Evolutionary conservation across 2,113 vertebrate species (phyloP), one percentile per base, ranked within the genome.

Genomic region (Arenaria interpres): DNA sequence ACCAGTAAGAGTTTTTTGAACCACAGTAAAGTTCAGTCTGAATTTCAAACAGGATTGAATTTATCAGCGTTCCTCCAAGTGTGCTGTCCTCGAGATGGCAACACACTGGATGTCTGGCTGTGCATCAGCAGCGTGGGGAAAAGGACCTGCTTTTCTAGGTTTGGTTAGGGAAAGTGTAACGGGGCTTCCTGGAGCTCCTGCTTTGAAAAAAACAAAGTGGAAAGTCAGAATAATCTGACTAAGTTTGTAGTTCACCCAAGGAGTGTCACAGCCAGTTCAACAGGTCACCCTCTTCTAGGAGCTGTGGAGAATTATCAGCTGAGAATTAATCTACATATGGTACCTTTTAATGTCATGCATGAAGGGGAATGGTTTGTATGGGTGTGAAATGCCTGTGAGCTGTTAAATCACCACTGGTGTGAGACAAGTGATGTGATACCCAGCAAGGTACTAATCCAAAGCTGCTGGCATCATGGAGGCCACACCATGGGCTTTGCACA

Each of bases 161-260:
- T 25, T 83, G 48, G 48, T 72, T 59, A 77, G 39, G 25, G 30
- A 63, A 92, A 86, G 64, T 64, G 30, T 60, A 53, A 39, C 6
- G 4, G 23, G 50, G 41, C n/a, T 84, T 82, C 66, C 76, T 67
- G 46, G 27, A 94, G 45, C 23, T 45, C 43, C 77, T 80, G 45
- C 54, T 85, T 95, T 25, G 59, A 85, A 76, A 85, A 62, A 72
- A 83, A 83, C 16, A 80, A 74, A 94, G 76, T 71, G 24, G 25
- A 39, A 82, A 90, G 21, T 64, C 71, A 91, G 62, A 68, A 89
- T 43, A 39, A 35, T 78, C 14, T 64, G 13, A 39, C 28, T 30
- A 53, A 25, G 28, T 73, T 80, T 92, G 71, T 15, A 35, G 56
- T 87, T 85, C 71, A 50, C 66, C 39, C 45, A 30, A 59, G 14